phyloP scores from a whole-genome alignment of 2,888 invertebrate species.

The Osedax frankpressi region DNA sequence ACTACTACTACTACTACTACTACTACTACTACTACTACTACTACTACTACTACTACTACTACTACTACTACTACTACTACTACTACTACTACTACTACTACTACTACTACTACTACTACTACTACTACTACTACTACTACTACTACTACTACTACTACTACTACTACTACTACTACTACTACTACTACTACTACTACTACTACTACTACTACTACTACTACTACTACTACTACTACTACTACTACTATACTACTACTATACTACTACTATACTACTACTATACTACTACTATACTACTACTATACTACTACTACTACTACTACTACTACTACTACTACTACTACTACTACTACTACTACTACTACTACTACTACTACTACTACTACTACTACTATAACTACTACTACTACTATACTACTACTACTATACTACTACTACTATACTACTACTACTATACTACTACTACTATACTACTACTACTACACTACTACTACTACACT shows the following conservation, averaged over 20 bases:
- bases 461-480: no score
- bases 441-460: no score
- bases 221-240: neutral
- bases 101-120: neutral
- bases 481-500: no score
- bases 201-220: neutral
- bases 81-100: neutral
- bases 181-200: neutral
- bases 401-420: no score
- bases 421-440: no score
- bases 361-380: conserved; percentile 1
- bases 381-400: conserved; percentile 2
- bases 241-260: no score
- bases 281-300: no score
- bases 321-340: conserved; percentile 7
- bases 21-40: neutral
- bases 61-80: neutral
- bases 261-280: no score
- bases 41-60: neutral
- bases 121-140: neutral
- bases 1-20: neutral
- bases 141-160: neutral
- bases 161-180: neutral
- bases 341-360: neutral
- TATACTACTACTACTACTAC: no score